A percentile compares a stretch with the other conserved stretches of the same genome.
Conservation (phyloP, 2,797 vertebrate species). For the Holocentrus rufus region DNA sequence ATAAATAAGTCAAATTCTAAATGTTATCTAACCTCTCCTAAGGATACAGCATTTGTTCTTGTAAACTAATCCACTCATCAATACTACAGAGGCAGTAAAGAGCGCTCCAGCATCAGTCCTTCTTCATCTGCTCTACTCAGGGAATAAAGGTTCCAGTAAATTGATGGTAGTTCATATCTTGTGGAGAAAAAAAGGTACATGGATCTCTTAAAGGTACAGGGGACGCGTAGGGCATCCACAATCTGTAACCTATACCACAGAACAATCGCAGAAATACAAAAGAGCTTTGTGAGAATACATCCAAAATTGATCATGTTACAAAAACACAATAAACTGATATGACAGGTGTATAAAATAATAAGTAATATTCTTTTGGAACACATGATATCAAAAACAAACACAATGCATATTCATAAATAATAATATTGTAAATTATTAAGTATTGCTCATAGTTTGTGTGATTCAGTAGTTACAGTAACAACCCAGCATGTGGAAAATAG, state of each 20-base stretch:
- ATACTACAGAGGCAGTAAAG: slow-evolving; percentile 32
- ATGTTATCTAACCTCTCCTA: not conserved
- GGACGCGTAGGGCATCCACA: slow-evolving; percentile 50
- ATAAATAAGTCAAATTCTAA: slow-evolving; percentile 23
- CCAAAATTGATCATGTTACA: not conserved
- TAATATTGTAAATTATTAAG: slow-evolving; percentile 6
- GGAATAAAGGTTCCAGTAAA: slow-evolving; percentile 69
- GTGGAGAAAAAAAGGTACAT: slow-evolving; percentile 61
- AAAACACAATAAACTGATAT: slow-evolving; percentile 4
- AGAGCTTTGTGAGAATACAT: slow-evolving; percentile 15
- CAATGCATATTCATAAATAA: not conserved
- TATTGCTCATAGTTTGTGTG: slow-evolving; percentile 31
- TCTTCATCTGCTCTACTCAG: slow-evolving; percentile 63
- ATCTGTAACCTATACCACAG: slow-evolving; percentile 53
- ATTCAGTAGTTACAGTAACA: slow-evolving; percentile 2
- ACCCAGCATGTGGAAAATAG: slow-evolving; percentile 19
- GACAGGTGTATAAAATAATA: slow-evolving; percentile 30
- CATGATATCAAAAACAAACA: slow-evolving; percentile 19
- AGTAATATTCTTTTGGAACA: slow-evolving; percentile 26
- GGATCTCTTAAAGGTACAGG: slow-evolving; percentile 81
- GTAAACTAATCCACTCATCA: slow-evolving; percentile 10
- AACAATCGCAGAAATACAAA: slow-evolving; percentile 15
- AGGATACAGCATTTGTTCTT: slow-evolving; percentile 18
- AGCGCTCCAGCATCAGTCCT: slow-evolving; percentile 34
- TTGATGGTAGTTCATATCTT: slow-evolving; percentile 70